Conservation (phyloP, 2,113 vertebrate genomes). For the Lophura nycthemera region DNA sequence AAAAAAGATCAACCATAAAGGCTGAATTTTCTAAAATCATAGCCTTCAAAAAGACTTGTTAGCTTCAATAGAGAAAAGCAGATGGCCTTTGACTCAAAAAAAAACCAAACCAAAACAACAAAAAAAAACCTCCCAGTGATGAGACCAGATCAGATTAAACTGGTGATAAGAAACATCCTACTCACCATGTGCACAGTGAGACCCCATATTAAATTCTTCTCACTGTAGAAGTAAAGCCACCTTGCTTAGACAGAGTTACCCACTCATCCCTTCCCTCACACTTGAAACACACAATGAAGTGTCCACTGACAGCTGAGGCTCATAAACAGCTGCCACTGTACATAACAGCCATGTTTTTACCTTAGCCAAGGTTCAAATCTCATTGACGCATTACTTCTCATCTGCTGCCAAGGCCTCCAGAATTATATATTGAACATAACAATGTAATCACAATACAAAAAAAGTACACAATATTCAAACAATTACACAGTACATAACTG, state of each 20-base stretch:
- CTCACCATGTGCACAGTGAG: fast-evolving
- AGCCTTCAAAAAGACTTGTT: not conserved
- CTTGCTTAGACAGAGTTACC: not conserved
- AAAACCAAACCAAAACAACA: too few species aligned
- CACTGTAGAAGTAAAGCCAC: not conserved
- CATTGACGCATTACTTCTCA: not conserved
- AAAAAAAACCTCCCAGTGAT: not conserved
- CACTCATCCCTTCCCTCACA: not conserved
- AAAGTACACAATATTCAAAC: not conserved
- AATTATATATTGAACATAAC: not conserved
- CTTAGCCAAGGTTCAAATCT: constrained; percentile 1
- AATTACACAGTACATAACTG: not conserved
- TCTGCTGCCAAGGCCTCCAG: not conserved
- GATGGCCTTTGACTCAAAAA: not conserved
- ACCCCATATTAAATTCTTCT: not conserved
- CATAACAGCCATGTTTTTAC: not conserved
- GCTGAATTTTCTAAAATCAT: not conserved
- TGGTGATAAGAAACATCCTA: not conserved
- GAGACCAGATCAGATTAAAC: not conserved
- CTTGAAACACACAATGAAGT: not conserved
- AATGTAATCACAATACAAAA: not conserved
- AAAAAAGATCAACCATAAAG: not conserved
- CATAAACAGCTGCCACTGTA: not conserved
- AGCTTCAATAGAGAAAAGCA: not conserved
- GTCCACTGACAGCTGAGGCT: not conserved